Percentiles rank a stretch among this genome's conserved stretches.
Evolutionary conservation across 2,888 invertebrate genomes (phyloP).

Genomic region (Nineta flava): DNA sequence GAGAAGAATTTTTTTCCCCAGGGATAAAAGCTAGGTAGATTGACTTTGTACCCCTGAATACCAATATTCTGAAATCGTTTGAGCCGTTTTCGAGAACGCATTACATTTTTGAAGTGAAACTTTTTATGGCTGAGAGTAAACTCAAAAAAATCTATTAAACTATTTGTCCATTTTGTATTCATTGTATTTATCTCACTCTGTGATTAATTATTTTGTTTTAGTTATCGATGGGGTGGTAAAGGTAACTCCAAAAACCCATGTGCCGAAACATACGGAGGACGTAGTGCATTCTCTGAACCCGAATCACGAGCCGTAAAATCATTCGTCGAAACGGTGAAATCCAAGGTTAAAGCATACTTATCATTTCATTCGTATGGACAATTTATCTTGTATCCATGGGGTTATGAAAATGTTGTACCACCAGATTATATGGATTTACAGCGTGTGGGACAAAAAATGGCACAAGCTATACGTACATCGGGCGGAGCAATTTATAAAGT

Average conservation of each 20-base stretch:
- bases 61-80: too few species aligned
- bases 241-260: conserved; percentile 76
- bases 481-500: conserved; percentile 52
- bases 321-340: conserved; percentile 29
- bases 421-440: conserved; percentile 55
- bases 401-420: conserved; percentile 56
- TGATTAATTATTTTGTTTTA: too few species aligned
- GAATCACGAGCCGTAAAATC: conserved; percentile 54
- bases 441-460: conserved; percentile 49
- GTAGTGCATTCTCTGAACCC: conserved; percentile 69
- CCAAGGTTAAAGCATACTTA: conserved; percentile 51
- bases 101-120: too few species aligned
- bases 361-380: conserved; percentile 80
- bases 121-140: too few species aligned
- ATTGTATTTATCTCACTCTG: too few species aligned
- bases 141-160: too few species aligned
- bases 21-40: too few species aligned
- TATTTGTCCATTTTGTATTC: too few species aligned
- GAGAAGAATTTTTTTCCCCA: too few species aligned
- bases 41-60: too few species aligned
- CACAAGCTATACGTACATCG: conserved; percentile 42
- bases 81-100: too few species aligned
- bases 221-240: conserved; percentile 70
- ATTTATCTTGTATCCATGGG: conserved; percentile 75
- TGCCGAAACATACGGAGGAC: conserved; percentile 65